Percentiles rank a stretch among this genome's conserved stretches.
These are phyloP conservation scores for Limnodromus scolopaceus DNA, from an alignment of 2,797 vertebrate genomes.

Conservation along the genomic window DNA sequence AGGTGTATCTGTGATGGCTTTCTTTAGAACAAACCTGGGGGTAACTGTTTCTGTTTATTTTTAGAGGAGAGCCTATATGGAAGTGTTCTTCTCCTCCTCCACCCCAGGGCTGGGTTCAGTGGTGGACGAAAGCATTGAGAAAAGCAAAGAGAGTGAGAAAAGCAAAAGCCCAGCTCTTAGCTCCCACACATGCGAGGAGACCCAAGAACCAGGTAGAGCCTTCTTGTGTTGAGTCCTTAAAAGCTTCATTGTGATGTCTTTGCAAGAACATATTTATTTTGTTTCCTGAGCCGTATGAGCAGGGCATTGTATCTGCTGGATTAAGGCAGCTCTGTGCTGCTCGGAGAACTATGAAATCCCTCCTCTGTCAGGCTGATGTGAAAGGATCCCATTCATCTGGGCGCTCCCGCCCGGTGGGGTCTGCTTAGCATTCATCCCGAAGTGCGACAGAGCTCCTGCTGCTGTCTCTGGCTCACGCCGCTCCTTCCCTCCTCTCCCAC, in stretches of 20 bases:
- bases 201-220: slow-evolving; percentile 17
- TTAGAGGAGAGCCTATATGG: neutral
- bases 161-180: slow-evolving; percentile 1
- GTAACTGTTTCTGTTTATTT: neutral
- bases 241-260: slow-evolving; percentile 70
- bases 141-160: neutral
- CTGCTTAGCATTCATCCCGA: slow-evolving; percentile 56
- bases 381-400: slow-evolving; percentile 75
- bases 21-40: neutral
- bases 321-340: slow-evolving; percentile 73
- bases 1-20: neutral
- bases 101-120: neutral
- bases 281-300: slow-evolving; percentile 76
- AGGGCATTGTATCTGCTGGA: slow-evolving; percentile 60
- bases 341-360: slow-evolving; percentile 43
- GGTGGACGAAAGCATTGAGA: neutral
- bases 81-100: neutral
- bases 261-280: slow-evolving; percentile 69
- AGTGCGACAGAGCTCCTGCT: slow-evolving; percentile 9
- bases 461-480: neutral
- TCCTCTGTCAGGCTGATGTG: slow-evolving; percentile 62
- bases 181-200: neutral
- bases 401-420: slow-evolving; percentile 39
- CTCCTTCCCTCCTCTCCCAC: slow-evolving; percentile 23
- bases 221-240: slow-evolving; percentile 28